Conservation (phyloP, 1,140 invertebrate genomes). For the Potamilus streckersoni region DNA sequence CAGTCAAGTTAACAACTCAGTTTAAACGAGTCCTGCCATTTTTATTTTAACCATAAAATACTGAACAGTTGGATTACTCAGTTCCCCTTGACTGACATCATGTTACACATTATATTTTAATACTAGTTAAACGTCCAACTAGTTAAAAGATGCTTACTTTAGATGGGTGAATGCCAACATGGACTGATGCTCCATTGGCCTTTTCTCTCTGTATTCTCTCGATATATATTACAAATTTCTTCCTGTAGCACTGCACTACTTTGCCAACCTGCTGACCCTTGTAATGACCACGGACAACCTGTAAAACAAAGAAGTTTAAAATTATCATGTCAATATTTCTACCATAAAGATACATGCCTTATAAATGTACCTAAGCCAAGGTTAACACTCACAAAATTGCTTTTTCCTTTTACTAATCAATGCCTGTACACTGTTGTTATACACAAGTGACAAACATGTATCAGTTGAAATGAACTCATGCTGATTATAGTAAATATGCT, state of each 20-base stretch:
- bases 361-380: too few relatives aligned
- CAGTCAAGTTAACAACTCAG: too few relatives aligned
- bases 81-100: background rate
- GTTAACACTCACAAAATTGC: too few relatives aligned
- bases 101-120: background rate
- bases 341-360: too few relatives aligned
- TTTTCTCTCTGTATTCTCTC: conserved; percentile 99
- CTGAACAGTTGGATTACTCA: background rate
- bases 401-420: too few relatives aligned
- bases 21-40: too few relatives aligned
- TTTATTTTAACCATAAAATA: background rate
- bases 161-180: conserved; percentile 98
- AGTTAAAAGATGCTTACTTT: conserved; percentile 77
- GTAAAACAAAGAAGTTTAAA: conserved; percentile 26
- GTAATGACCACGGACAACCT: conserved; percentile 97
- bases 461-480: too few relatives aligned
- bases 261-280: conserved; percentile 99
- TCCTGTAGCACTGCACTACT: conserved; percentile 97
- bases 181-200: conserved; percentile 97
- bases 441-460: too few relatives aligned
- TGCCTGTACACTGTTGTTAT: too few relatives aligned
- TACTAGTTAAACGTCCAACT: too few relatives aligned
- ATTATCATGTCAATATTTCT: too few relatives aligned
- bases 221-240: conserved; percentile 99
- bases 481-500: too few relatives aligned